Conservation (phyloP, 2,888 invertebrate genomes). For the Odontomyia ornata region DNA sequence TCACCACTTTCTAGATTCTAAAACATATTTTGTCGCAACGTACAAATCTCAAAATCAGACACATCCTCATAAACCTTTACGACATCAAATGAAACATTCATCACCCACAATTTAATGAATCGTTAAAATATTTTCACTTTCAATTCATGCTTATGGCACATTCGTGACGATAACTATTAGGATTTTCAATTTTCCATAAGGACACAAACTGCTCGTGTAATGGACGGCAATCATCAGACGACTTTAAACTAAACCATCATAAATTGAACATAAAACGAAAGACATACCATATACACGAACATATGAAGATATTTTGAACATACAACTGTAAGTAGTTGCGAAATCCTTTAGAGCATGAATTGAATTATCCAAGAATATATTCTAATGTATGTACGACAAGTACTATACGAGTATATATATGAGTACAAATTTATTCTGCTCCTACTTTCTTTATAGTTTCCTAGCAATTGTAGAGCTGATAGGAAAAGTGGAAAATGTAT, state of each 20-base stretch:
- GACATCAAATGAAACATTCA: slow-evolving; percentile 25
- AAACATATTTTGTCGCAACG: no score
- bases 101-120: slow-evolving; percentile 18
- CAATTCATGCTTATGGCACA: slow-evolving; percentile 3
- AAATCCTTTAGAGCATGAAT: no score
- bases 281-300: not conserved
- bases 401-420: not conserved
- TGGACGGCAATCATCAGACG: not conserved
- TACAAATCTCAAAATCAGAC: no score
- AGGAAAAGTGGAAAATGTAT: slow-evolving; percentile 11
- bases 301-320: not conserved
- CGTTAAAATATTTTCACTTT: slow-evolving; percentile 39
- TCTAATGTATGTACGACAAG: not conserved
- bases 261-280: slow-evolving; percentile 26
- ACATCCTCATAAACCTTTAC: not conserved
- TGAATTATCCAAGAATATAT: not conserved
- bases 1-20: no score
- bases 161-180: slow-evolving; percentile 27
- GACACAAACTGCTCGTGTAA: slow-evolving; percentile 2
- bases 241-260: slow-evolving; percentile 8
- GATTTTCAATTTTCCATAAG: slow-evolving; percentile 22
- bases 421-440: not conserved
- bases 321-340: no score
- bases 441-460: slow-evolving; percentile 18
- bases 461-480: not conserved